Base-by-base conservation (phyloP, 2,113 vertebrate genomes). In the Pipra filicauda region DNA sequence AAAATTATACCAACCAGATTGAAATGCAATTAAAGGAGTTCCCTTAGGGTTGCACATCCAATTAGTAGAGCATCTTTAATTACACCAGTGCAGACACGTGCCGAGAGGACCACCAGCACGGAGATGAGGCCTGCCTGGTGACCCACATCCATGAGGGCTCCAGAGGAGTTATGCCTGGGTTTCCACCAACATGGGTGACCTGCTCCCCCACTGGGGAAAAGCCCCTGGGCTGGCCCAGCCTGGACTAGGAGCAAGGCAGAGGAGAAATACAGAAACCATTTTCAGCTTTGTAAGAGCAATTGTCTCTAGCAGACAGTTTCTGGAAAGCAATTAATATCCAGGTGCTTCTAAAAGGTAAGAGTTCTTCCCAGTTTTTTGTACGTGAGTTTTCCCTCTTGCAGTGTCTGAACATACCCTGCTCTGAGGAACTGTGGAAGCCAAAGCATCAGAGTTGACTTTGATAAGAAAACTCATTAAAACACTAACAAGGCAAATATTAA, bases 41-140 rank as follows among this genome's bases (percentile, higher is more conserved):
- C 80, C 91, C 89, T 43, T 51, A 92, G 81, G 91, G 73, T 28
- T 78, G 55, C 3, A 0, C 43, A 87, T 91, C 81, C 73, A 94
- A 85, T 94, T 95, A 96, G 55, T 19, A 39, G 33, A 6, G 3
- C 59, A 71, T 70, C 81, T 89, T 86, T 95, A 96, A 93, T 96
- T 89, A 96, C 69, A 85, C 10, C 61, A 43, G 48, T 4, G 21
- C 43, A 13, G 39, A 31, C 37, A 24, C 1, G 1, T 58, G 92
- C 74, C 46, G 66, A 71, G 77, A 80, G 30, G 69, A 19, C 48
- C 35, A 20, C 39, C 43, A 66, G 76, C 72, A 24, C 52, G 19
- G 76, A 81, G 44, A 67, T 76, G 75, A 37, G 54, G 35, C 30
- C 79, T 83, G 86, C 20, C 76, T 77, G 41, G 6, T 86, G 91